Evolutionary conservation across 2,797 vertebrate genomes (phyloP).

Genomic region (Kryptopterus vitreolus): DNA sequence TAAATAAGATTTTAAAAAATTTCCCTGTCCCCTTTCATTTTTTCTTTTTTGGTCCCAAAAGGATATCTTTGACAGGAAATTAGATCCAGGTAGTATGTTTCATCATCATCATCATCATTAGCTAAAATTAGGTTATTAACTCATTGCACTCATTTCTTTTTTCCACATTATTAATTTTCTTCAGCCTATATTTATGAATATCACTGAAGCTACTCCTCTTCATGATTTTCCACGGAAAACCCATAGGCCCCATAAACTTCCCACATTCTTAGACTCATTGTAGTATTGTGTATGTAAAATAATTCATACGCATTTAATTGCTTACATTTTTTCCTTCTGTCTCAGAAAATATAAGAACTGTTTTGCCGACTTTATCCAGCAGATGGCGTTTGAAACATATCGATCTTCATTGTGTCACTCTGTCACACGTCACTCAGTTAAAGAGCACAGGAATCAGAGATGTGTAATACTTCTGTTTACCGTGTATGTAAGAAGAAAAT

Average conservation of each 20-base stretch:
- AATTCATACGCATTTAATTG: not conserved
- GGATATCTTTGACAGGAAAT: not conserved
- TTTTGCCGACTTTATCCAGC: conserved; percentile 41
- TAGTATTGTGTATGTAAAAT: not conserved
- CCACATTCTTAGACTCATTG: not conserved
- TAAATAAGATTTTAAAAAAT: not conserved
- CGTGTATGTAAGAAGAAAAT: too few species aligned
- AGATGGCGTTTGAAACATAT: conserved; percentile 62
- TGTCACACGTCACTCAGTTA: not conserved
- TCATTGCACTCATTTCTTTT: not conserved
- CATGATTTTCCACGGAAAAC: not conserved
- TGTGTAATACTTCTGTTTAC: too few species aligned
- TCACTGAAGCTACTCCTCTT: too few species aligned
- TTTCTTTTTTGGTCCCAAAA: not conserved
- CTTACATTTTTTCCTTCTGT: not conserved
- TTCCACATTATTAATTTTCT: not conserved
- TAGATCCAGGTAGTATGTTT: not conserved
- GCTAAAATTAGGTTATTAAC: not conserved
- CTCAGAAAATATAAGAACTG: not conserved
- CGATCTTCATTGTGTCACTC: not conserved
- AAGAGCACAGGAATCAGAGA: not conserved
- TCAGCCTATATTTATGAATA: not conserved
- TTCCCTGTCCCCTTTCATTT: not conserved
- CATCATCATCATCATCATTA: not conserved
- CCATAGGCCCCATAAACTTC: not conserved